phyloP scores from a whole-genome alignment of 2,888 invertebrate genomes.

The Protonemura montana region DNA sequence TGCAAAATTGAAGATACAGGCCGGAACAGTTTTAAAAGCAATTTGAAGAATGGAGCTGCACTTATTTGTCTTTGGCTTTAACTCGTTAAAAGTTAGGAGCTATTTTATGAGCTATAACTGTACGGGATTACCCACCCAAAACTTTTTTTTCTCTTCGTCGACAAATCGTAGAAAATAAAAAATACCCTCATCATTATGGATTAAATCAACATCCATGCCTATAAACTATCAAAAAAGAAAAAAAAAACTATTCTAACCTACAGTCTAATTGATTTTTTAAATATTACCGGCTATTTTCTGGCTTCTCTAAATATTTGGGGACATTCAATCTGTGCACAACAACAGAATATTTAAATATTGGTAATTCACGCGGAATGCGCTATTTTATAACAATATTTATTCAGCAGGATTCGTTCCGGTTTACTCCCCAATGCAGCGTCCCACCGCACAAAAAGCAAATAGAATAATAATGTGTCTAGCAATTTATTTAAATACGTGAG shows the following conservation, averaged over 20 bases:
- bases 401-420: background rate
- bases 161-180: background rate
- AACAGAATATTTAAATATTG: background rate
- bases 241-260: too few species aligned
- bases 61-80: background rate
- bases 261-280: too few species aligned
- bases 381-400: background rate
- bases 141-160: background rate
- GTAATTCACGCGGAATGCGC: background rate
- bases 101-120: background rate
- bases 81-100: background rate
- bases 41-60: background rate
- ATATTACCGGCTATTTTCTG: too few species aligned
- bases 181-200: background rate
- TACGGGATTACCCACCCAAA: background rate
- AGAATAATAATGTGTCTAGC: slow-evolving; percentile 3
- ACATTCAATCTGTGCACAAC: background rate
- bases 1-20: background rate
- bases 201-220: background rate
- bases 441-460: background rate
- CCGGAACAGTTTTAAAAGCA: background rate
- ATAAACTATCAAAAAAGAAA: background rate
- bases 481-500: background rate
- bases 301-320: too few species aligned
- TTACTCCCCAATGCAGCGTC: background rate